Conservation (phyloP, 37 sponge, comb jelly and placozoan species). For the Aphrocallistes beatrix region DNA sequence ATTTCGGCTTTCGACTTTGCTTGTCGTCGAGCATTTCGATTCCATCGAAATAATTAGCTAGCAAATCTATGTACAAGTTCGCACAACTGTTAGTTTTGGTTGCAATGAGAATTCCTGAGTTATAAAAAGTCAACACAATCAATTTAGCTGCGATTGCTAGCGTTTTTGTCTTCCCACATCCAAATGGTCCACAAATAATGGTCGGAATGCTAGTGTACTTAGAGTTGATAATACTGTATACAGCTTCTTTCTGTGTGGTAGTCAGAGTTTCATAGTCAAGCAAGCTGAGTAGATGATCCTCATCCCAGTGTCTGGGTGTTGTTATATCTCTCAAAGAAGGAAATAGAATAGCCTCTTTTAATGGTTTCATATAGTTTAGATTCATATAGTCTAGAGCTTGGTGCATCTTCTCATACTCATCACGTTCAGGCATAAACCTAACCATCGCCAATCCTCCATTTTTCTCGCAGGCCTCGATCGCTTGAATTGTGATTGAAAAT, state of each 20-base stretch:
- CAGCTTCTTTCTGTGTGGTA: neutral
- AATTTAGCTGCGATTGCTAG: neutral
- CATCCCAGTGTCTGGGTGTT: neutral
- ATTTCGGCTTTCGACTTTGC: neutral
- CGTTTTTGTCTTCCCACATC: neutral
- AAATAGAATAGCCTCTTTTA: neutral
- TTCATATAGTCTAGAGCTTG: neutral
- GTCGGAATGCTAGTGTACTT: neutral
- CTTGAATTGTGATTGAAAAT: neutral
- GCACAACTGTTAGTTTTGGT: neutral
- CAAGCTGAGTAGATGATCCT: neutral
- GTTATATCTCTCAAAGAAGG: neutral
- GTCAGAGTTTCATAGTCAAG: neutral
- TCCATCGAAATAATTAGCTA: neutral
- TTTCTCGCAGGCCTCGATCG: neutral
- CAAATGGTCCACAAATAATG: neutral
- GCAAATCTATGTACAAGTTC: neutral
- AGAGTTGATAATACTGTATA: neutral
- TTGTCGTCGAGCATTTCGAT: neutral
- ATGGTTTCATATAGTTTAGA: too few relatives aligned
- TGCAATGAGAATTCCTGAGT: neutral
- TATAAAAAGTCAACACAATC: neutral
- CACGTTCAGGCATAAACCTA: neutral
- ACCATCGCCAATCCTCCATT: neutral
- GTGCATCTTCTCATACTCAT: neutral